Evolutionary conservation across 2,113 vertebrate species (phyloP).

Genomic region (Calyptommatus sinebrachiatus): DNA sequence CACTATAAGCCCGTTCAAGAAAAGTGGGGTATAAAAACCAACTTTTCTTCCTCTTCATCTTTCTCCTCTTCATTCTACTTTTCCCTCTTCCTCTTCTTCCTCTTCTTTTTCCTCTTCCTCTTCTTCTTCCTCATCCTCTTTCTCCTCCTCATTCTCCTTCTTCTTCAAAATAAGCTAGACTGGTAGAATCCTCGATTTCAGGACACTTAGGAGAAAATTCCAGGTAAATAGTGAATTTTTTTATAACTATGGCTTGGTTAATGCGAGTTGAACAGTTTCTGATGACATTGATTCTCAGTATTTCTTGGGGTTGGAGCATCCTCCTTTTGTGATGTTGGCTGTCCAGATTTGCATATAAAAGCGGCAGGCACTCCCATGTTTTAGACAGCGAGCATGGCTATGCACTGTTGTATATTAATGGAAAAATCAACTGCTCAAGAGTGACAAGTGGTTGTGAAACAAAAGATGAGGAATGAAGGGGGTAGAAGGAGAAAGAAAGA

Average conservation of each 20-base stretch:
- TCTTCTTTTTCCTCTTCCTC: background rate
- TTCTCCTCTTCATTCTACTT: background rate
- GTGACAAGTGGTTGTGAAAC: conserved; percentile 51
- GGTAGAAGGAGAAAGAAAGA: background rate
- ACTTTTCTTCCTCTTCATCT: background rate
- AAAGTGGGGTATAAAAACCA: too few relatives aligned
- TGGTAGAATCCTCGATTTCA: background rate
- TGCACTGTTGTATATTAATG: conserved; percentile 45
- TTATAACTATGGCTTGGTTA: background rate
- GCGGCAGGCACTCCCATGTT: conserved; percentile 31
- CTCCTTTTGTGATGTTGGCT: conserved; percentile 52
- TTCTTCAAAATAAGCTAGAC: background rate
- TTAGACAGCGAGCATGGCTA: conserved; percentile 5
- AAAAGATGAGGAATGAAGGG: conserved; percentile 21
- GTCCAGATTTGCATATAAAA: conserved; percentile 62
- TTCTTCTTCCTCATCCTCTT: background rate
- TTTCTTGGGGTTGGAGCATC: conserved; percentile 56
- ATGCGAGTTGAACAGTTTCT: conserved; percentile 33
- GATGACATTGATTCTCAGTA: conserved; percentile 53
- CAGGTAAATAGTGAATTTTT: background rate
- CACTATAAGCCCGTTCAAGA: too few relatives aligned
- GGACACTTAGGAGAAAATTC: background rate
- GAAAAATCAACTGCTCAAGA: conserved; percentile 60
- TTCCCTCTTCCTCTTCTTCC: background rate
- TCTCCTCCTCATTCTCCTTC: background rate